Percentiles rank a stretch among this genome's conserved stretches.
These are phyloP conservation scores for Cyaniris semiargus DNA, from an alignment of 2,888 invertebrate species.

Conservation along the genomic window DNA sequence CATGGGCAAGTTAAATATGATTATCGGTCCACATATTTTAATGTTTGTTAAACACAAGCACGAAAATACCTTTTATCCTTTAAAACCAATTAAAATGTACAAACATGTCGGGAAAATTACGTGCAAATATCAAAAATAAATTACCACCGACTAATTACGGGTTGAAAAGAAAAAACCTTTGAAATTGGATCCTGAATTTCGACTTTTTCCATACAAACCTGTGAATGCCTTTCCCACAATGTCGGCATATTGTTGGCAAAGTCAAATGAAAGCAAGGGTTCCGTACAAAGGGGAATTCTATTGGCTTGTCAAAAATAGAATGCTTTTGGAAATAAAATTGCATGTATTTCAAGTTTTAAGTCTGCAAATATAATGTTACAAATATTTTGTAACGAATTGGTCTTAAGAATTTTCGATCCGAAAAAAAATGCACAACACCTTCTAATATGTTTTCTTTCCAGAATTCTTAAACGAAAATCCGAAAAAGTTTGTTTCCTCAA, in stretches of 20 bases:
- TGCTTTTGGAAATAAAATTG: background rate
- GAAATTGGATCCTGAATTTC: conserved; percentile 14
- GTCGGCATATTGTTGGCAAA: conserved; percentile 2
- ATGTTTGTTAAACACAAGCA: background rate
- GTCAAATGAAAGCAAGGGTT: conserved; percentile 13
- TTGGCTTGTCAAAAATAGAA: background rate
- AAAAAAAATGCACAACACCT: too few relatives aligned
- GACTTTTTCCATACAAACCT: conserved; percentile 19
- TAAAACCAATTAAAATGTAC: background rate
- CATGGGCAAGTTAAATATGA: background rate
- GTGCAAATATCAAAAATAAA: background rate
- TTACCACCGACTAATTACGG: conserved; percentile 13
- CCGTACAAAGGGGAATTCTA: background rate
- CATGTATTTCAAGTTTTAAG: background rate
- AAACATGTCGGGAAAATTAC: background rate
- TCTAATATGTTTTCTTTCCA: too few relatives aligned
- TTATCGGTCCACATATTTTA: background rate
- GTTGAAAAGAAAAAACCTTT: conserved; percentile 12
- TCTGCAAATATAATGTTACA: too few relatives aligned
- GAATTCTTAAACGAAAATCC: too few relatives aligned
- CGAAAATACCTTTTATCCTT: background rate
- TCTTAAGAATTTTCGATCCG: too few relatives aligned
- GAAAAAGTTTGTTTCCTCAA: too few relatives aligned
- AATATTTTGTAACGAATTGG: too few relatives aligned
- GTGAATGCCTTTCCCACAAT: conserved; percentile 1